phyloP scores from a whole-genome alignment of 2,888 invertebrate genomes.

The Chymomyza amoena region DNA sequence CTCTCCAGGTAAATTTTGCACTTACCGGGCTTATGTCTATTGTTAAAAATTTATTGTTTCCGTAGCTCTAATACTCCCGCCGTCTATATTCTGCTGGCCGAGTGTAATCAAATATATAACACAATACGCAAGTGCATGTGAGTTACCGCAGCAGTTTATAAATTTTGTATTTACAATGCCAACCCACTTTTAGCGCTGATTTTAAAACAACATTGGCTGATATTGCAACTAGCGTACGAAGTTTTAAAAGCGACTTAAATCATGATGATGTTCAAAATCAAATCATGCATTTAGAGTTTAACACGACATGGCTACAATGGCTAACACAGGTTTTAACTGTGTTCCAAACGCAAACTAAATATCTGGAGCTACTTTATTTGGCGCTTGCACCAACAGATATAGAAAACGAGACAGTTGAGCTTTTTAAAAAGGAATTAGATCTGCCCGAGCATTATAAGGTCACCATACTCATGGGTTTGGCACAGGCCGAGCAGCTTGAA shows the following conservation, averaged over 20 bases:
- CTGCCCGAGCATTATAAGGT: constrained; percentile 21
- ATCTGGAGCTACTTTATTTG: constrained; percentile 29
- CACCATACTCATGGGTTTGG: constrained; percentile 28
- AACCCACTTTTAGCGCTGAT: constrained; percentile 14
- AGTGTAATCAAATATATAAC: constrained; percentile 26
- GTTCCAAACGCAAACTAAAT: constrained; percentile 41
- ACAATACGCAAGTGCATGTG: constrained; percentile 36
- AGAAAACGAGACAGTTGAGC: constrained; percentile 19
- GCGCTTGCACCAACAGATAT: constrained; percentile 24
- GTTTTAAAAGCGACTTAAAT: constrained; percentile 14
- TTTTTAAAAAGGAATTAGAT: constrained; percentile 27
- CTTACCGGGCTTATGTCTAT: background rate
- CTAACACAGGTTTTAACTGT: constrained; percentile 21
- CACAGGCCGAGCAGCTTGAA: constrained; percentile 15
- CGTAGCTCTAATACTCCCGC: constrained; percentile 25
- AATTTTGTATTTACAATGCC: background rate
- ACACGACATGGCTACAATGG: constrained; percentile 17
- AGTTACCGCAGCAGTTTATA: constrained; percentile 5
- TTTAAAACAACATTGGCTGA: constrained; percentile 8
- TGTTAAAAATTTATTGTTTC: background rate
- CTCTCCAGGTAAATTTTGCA: background rate
- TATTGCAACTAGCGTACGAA: constrained; percentile 13
- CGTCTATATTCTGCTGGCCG: constrained; percentile 21
- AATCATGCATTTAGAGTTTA: background rate
- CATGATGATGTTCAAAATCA: too few relatives aligned